phyloP scores from a whole-genome alignment of 1,140 invertebrate genomes.

The Drosophila fuyamai region DNA sequence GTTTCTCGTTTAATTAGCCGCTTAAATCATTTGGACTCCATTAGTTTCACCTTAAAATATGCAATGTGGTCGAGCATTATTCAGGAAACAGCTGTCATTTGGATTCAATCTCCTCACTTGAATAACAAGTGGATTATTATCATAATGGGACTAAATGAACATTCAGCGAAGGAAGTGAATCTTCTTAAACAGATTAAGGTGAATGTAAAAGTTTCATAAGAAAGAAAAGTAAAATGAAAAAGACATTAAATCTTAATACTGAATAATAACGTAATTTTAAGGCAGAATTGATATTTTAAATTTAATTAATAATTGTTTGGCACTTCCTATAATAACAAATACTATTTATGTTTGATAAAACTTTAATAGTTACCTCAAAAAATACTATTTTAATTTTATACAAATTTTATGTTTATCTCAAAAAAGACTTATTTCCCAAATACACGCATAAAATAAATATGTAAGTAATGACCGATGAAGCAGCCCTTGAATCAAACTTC shows the following conservation, averaged over 20 bases:
- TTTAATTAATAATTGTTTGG: too few relatives aligned
- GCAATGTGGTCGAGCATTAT: slow-evolving; percentile 8
- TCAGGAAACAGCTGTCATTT: slow-evolving; percentile 8
- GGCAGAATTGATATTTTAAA: too few relatives aligned
- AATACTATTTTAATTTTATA: too few relatives aligned
- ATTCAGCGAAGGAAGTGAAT: not conserved
- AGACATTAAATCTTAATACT: too few relatives aligned
- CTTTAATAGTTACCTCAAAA: too few relatives aligned
- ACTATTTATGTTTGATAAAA: too few relatives aligned
- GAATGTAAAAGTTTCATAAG: too few relatives aligned
- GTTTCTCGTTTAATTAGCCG: slow-evolving; percentile 45
- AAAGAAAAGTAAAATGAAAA: not conserved
- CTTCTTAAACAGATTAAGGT: not conserved
- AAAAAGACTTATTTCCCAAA: too few relatives aligned
- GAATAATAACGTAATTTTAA: too few relatives aligned
- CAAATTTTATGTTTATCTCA: too few relatives aligned
- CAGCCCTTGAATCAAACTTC: slow-evolving; percentile 6
- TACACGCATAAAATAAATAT: not conserved
- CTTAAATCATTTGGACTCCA: slow-evolving; percentile 18
- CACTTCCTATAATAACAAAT: too few relatives aligned
- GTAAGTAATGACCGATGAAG: not conserved
- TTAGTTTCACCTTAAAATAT: slow-evolving; percentile 33
- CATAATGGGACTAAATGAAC: slow-evolving; percentile 9
- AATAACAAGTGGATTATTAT: slow-evolving; percentile 9
- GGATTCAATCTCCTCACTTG: slow-evolving; percentile 5